phyloP scores from a whole-genome alignment of 2,888 invertebrate species.

The Athalia rosae region DNA sequence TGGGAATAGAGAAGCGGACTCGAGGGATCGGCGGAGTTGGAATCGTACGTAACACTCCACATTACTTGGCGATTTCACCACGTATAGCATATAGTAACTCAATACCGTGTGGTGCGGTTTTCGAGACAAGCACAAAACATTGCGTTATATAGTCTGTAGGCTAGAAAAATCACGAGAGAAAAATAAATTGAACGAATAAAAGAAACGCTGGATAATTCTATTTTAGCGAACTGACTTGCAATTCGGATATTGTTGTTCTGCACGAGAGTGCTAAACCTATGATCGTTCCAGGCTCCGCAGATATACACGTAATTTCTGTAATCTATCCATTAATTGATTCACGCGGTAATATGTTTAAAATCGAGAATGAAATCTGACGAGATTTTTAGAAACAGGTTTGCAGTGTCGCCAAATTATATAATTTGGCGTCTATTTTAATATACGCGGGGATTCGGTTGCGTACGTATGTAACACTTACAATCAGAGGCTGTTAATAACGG shows the following conservation, averaged over 20 bases:
- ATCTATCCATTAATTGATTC: slow-evolving; percentile 34
- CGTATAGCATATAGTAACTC: background rate
- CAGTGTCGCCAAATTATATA: too few relatives aligned
- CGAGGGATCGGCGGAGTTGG: background rate
- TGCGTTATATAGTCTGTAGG: background rate
- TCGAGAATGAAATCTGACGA: too few relatives aligned
- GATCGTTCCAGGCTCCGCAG: background rate
- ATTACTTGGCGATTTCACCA: slow-evolving; percentile 12
- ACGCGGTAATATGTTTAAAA: background rate
- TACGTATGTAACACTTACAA: background rate
- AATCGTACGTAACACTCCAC: slow-evolving; percentile 2
- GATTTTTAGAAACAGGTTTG: too few relatives aligned
- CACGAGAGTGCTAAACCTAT: background rate
- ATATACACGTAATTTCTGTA: background rate
- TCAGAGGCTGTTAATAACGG: background rate
- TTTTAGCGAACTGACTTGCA: too few relatives aligned
- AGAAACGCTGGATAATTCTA: too few relatives aligned
- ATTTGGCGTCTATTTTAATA: too few relatives aligned
- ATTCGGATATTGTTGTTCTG: too few relatives aligned
- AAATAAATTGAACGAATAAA: background rate
- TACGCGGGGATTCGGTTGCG: background rate
- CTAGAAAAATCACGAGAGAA: background rate
- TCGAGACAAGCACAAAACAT: slow-evolving; percentile 17
- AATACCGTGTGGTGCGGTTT: background rate
- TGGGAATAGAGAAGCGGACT: background rate